phyloP scores from a whole-genome alignment of 2,797 vertebrate genomes.

The Danio jaintianensis region DNA sequence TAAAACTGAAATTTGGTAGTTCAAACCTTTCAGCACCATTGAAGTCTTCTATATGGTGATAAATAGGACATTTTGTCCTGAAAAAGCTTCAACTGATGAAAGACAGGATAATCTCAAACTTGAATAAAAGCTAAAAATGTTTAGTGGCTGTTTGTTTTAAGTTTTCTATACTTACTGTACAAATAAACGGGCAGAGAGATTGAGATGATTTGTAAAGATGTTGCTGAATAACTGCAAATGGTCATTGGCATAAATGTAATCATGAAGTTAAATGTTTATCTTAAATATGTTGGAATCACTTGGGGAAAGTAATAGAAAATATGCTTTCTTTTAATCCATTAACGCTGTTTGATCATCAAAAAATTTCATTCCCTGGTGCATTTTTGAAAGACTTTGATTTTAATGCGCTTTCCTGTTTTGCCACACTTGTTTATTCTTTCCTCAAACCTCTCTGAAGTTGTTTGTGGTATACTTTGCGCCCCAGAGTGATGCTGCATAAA shows the following conservation, averaged over 20 bases:
- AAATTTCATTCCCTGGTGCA: conserved; percentile 4
- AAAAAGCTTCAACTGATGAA: no score
- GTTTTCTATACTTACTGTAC: no score
- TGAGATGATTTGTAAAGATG: neutral
- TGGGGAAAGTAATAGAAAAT: neutral
- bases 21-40: no score
- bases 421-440: conserved; percentile 25
- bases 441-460: conserved; percentile 26
- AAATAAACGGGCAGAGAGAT: neutral
- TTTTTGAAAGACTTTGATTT: conserved; percentile 11
- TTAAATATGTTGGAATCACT: neutral
- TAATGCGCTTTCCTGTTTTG: conserved; percentile 29
- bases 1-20: no score
- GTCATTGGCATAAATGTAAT: neutral
- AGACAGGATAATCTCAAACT: no score
- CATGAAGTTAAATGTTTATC: neutral
- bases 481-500: conserved; percentile 20
- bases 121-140: no score
- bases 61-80: no score
- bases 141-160: no score
- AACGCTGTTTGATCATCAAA: conserved; percentile 31
- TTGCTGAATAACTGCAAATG: neutral
- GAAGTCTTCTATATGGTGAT: no score
- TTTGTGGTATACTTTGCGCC: conserved; percentile 21
- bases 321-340: conserved; percentile 27